These are phyloP conservation scores for Gallinago jamesoni DNA, from an alignment of 2,113 vertebrate species.

Conservation along the genomic window DNA sequence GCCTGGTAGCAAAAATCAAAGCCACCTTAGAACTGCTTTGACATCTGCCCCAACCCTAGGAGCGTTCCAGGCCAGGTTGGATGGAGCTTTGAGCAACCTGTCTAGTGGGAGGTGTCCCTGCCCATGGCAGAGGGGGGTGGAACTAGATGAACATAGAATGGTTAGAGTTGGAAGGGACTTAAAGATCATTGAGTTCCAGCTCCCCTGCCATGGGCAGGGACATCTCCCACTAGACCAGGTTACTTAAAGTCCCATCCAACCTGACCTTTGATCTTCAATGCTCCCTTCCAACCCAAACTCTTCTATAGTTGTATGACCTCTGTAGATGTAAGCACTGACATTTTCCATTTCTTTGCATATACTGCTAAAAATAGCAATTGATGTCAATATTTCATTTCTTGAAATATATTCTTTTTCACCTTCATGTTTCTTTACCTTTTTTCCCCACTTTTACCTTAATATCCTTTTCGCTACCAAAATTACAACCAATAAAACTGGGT, in stretches of 20 bases:
- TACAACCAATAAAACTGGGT: not conserved
- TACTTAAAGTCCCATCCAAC: too few relatives aligned
- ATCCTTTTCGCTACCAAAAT: not conserved
- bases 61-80: not conserved
- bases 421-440: not conserved
- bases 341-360: not conserved
- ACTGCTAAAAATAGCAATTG: not conserved
- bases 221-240: too few relatives aligned
- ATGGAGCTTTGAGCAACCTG: not conserved
- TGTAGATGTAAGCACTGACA: not conserved
- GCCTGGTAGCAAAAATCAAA: not conserved
- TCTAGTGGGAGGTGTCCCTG: not conserved
- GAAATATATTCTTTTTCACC: not conserved
- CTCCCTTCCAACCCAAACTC: not conserved
- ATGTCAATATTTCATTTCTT: not conserved
- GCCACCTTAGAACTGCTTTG: not conserved
- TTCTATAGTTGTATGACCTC: not conserved
- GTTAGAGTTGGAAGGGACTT: too few relatives aligned
- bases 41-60: not conserved
- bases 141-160: not conserved
- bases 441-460: not conserved
- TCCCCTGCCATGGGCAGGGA: too few relatives aligned
- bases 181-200: too few relatives aligned
- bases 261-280: not conserved
- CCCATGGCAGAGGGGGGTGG: not conserved